A percentile compares a stretch with the other conserved stretches of the same genome.
Conservation (phyloP, 1,140 invertebrate species). For the Drosophila azteca region DNA sequence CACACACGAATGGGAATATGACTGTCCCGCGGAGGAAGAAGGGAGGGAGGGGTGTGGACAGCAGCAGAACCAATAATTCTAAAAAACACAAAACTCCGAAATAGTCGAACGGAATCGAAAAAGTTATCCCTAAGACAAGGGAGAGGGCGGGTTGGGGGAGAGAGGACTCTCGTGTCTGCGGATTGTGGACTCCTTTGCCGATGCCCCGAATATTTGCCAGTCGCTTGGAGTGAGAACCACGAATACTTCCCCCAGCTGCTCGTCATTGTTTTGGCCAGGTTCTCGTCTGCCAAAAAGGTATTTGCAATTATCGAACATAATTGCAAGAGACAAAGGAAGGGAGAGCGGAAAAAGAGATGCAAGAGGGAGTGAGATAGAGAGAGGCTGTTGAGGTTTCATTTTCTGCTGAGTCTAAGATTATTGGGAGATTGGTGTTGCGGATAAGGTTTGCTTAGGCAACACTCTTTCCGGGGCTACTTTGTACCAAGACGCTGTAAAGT, state of each 20-base stretch:
- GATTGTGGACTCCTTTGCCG: constrained; percentile 5
- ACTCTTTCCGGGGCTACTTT: too few species aligned
- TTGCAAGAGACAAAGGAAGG: constrained; percentile 22
- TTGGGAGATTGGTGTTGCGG: too few species aligned
- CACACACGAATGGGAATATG: constrained; percentile 30
- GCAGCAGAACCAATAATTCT: constrained; percentile 42
- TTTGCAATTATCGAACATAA: constrained; percentile 70
- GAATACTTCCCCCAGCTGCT: constrained; percentile 71
- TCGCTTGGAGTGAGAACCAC: constrained; percentile 57
- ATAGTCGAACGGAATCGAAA: constrained; percentile 53
- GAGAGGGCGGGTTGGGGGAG: neutral
- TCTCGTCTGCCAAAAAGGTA: constrained; percentile 46
- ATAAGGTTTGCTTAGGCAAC: too few species aligned
- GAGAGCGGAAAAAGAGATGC: constrained; percentile 1
- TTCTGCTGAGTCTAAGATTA: too few species aligned
- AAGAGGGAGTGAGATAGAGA: neutral
- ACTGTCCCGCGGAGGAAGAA: neutral
- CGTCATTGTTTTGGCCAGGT: constrained; percentile 58
- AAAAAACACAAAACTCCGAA: constrained; percentile 50
- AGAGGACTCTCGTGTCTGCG: neutral
- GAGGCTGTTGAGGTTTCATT: too few species aligned
- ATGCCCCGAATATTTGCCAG: constrained; percentile 44
- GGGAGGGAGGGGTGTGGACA: neutral
- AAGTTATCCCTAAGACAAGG: constrained; percentile 29
- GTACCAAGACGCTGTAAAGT: too few species aligned